Evolutionary conservation across 2,113 vertebrate genomes (phyloP), one percentile per base, ranked within the genome.

Genomic region (Sialia sialis): DNA sequence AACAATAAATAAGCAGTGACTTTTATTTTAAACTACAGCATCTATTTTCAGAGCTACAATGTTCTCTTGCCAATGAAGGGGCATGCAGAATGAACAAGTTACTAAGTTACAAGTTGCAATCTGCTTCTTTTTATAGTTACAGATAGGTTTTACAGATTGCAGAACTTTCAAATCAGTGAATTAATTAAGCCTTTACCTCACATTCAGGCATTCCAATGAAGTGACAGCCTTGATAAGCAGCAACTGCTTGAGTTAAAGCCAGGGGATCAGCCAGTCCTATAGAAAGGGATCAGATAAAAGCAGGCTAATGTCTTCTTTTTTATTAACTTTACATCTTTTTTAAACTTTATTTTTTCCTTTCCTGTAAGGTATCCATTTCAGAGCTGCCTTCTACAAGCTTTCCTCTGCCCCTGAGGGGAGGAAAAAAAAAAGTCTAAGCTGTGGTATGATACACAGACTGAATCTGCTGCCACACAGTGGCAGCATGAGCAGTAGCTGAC

Each of bases 161-260:
- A 70, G 60, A 67, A 60, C 82, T 87, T 79, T 66, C 14, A 86
- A 30, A 73, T 27, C 41, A 76, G 22, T 62, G 34, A 88, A 59
- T 77, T 67, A 73, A 90, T 29, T 21, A 93, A 91, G 41, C 39
- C 68, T 78, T 96, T 98, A 99, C 99, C 98, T 99, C 99, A 92
- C 99, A 99, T 93, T 99, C 99, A 5, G 99, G 99, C 99, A 99
- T 99, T 91, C 99, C 99, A 64, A 99, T 99, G 67, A 99, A 98
- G 96, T 99, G 99, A 93, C 99, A 99, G 90, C 99, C 99, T 95
- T 99, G 99, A 96, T 99, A 99, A 87, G 99, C 97, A 55, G 99
- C 98, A 66, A 99, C 99, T 27, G 99, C 99, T 96, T 99, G 99
- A 19, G 98, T 97, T 82, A 99, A 97, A 18, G 99, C 99, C 7